Percentiles rank a stretch among this genome's conserved stretches.
Conservation (phyloP, 2,113 vertebrate genomes). For the Malurus alboscapulatus region DNA sequence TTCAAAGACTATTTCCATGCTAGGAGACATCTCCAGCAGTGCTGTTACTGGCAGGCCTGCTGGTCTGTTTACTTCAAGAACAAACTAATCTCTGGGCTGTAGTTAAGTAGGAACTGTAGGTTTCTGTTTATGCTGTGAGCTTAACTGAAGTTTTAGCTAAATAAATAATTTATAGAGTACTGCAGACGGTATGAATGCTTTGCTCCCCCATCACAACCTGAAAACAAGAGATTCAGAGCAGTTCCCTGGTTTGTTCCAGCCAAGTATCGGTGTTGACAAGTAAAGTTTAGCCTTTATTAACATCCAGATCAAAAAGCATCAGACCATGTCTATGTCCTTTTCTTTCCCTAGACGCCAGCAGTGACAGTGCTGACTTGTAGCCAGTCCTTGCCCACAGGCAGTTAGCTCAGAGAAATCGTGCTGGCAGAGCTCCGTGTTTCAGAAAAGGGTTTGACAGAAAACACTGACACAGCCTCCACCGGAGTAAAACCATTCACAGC, state of each 20-base stretch:
- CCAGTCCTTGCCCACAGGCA: conserved; percentile 28
- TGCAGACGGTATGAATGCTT: neutral
- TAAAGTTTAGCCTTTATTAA: neutral
- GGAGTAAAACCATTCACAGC: conserved; percentile 33
- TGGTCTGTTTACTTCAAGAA: neutral
- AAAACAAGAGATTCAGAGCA: neutral
- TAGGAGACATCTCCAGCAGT: neutral
- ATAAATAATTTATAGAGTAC: neutral
- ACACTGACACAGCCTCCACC: conserved; percentile 10
- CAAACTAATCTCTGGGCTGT: conserved; percentile 1
- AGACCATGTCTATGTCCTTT: neutral
- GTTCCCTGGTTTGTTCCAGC: neutral
- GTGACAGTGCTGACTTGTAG: conserved; percentile 6
- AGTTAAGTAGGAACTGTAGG: neutral
- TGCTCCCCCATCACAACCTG: neutral
- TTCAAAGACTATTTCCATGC: neutral
- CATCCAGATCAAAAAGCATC: neutral
- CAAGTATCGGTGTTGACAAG: accelerated
- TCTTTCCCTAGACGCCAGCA: neutral
- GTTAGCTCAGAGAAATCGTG: neutral
- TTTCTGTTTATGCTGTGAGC: neutral
- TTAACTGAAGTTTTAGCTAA: neutral
- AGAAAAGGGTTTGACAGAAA: conserved; percentile 38
- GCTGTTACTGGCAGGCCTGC: neutral
- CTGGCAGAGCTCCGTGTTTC: conserved; percentile 35